Conservation (phyloP, 1,140 invertebrate genomes). For the Cotesia typhae region DNA sequence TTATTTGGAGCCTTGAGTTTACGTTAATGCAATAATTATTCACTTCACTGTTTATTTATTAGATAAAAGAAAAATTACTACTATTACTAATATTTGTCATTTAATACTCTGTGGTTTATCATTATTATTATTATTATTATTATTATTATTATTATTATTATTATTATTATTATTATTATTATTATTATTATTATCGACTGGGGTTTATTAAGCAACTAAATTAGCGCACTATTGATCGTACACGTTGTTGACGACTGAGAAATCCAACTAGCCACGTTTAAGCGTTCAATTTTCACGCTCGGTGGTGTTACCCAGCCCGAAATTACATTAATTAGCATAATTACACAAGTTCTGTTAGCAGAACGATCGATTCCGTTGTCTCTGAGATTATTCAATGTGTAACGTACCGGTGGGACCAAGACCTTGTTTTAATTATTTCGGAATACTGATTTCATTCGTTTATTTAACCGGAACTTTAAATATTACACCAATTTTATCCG, state of each 20-base stretch:
- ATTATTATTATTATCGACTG: too few species aligned
- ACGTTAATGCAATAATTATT: too few species aligned
- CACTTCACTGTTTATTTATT: too few species aligned
- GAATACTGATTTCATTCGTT: not conserved
- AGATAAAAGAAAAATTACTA: too few species aligned
- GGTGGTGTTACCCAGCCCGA: slow-evolving; percentile 12
- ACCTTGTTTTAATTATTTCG: slow-evolving; percentile 7
- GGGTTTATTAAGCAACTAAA: too few species aligned
- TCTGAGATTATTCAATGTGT: slow-evolving; percentile 18
- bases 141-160: not conserved
- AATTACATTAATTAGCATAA: slow-evolving; percentile 33
- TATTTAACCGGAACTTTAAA: too few species aligned
- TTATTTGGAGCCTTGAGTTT: too few species aligned
- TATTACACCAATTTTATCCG: not conserved
- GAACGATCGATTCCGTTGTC: slow-evolving; percentile 16
- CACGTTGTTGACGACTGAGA: slow-evolving; percentile 12
- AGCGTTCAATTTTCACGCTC: slow-evolving; percentile 19
- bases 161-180: not conserved
- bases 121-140: not conserved
- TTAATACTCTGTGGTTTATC: not conserved
- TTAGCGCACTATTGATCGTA: slow-evolving; percentile 15
- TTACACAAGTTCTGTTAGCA: slow-evolving; percentile 28
- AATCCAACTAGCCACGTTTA: slow-evolving; percentile 16
- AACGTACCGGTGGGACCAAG: not conserved
- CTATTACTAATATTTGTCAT: too few species aligned